Conservation (phyloP, 1,140 invertebrate genomes). For the Choristoneura fumiferana region DNA sequence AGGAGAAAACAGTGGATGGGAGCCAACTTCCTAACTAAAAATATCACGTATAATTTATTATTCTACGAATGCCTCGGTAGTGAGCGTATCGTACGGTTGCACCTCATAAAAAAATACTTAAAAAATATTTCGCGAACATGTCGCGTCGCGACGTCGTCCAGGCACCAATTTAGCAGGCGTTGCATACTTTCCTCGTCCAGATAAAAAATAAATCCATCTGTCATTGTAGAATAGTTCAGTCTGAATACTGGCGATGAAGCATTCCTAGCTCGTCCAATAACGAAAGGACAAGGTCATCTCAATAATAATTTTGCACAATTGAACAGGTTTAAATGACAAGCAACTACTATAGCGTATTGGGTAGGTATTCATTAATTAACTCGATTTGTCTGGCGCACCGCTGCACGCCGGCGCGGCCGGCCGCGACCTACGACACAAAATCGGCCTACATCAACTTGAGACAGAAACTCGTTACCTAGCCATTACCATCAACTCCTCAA, state of each 20-base stretch:
- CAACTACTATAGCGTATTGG: background rate
- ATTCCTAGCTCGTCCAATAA: slow-evolving; percentile 23
- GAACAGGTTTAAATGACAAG: slow-evolving; percentile 9
- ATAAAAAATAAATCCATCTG: slow-evolving; percentile 34
- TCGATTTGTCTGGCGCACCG: background rate
- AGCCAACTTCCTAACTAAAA: slow-evolving; percentile 71
- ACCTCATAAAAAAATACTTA: slow-evolving; percentile 71
- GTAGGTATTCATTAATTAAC: background rate
- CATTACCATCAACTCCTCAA: background rate
- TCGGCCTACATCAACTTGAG: background rate
- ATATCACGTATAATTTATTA: slow-evolving; percentile 75
- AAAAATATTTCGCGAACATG: slow-evolving; percentile 56
- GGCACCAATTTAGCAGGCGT: slow-evolving; percentile 41
- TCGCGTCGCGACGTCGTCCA: slow-evolving; percentile 30
- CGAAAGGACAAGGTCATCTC: slow-evolving; percentile 11
- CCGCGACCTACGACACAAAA: slow-evolving; percentile 17
- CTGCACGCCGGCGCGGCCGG: background rate
- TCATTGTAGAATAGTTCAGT: slow-evolving; percentile 35
- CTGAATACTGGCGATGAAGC: slow-evolving; percentile 37
- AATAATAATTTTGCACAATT: slow-evolving; percentile 17
- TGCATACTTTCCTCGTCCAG: slow-evolving; percentile 37
- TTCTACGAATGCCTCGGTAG: slow-evolving; percentile 62
- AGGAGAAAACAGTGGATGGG: slow-evolving; percentile 54
- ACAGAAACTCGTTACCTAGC: background rate
- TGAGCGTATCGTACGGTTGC: slow-evolving; percentile 63